Percentiles rank a stretch among this genome's conserved stretches.
Conservation (phyloP, 2,113 vertebrate species). For the Bubo blakistoni region DNA sequence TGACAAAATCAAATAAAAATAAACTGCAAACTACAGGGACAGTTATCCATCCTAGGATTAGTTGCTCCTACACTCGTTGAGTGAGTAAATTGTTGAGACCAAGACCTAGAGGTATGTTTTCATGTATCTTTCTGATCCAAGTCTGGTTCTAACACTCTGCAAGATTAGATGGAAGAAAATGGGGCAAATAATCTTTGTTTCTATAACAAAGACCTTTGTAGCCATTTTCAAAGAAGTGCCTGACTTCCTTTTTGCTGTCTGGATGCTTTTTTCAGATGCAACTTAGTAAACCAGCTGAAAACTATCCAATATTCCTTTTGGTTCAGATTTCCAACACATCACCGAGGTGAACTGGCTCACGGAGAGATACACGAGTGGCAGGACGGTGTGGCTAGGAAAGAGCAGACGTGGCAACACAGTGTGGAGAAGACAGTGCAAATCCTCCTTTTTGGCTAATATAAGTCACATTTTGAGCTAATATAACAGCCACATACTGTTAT, state of each 20-base stretch:
- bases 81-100: not conserved
- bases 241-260: not conserved
- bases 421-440: not conserved
- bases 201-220: not conserved
- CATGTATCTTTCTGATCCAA: not conserved
- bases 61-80: not conserved
- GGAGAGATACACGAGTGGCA: not conserved
- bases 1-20: not conserved
- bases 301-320: not conserved
- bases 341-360: not conserved
- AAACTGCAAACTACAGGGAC: not conserved
- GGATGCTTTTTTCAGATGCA: not conserved
- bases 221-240: not conserved
- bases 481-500: not conserved
- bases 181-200: not conserved
- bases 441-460: not conserved
- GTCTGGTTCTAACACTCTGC: not conserved
- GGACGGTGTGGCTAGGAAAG: not conserved
- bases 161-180: not conserved
- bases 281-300: not conserved
- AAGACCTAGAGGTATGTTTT: not conserved
- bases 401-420: not conserved
- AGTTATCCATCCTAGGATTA: not conserved
- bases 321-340: not conserved
- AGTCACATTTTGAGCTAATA: no score